phyloP scores from a whole-genome alignment of 2,888 invertebrate species.

The Sphaerophoria rueppellii region DNA sequence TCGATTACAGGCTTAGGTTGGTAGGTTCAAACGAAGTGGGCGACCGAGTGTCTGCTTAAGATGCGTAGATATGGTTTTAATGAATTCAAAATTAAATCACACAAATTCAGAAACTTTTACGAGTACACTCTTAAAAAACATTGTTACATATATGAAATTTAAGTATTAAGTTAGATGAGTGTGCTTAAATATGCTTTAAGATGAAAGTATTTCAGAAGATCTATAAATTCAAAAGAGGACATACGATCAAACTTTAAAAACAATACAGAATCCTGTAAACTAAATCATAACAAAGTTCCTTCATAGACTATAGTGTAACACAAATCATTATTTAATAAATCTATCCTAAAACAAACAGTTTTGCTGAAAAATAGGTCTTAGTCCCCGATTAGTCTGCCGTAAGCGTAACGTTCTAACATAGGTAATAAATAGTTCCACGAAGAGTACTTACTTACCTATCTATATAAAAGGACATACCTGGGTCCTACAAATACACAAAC shows the following conservation, averaged over 20 bases:
- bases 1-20: conserved; percentile 66
- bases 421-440: conserved; percentile 40
- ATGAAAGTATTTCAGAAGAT: too few relatives aligned
- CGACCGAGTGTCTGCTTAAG: conserved; percentile 68
- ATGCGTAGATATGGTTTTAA: conserved; percentile 49
- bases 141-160: too few relatives aligned
- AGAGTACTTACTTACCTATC: neutral
- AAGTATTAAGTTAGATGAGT: too few relatives aligned
- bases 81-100: conserved; percentile 28
- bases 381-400: conserved; percentile 16
- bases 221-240: too few relatives aligned
- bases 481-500: conserved; percentile 24
- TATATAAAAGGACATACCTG: conserved; percentile 28
- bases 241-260: too few relatives aligned
- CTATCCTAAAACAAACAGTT: conserved; percentile 17
- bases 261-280: too few relatives aligned
- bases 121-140: too few relatives aligned
- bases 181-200: too few relatives aligned
- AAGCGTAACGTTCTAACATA: neutral
- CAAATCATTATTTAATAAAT: conserved; percentile 1
- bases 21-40: conserved; percentile 55
- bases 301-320: neutral
- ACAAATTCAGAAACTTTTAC: neutral
- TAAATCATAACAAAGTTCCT: too few relatives aligned
- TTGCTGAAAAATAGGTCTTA: conserved; percentile 1